A percentile compares a stretch with the other conserved stretches of the same genome.
phyloP scores from a whole-genome alignment of 1,140 invertebrate genomes.

The Adoxophyes honmai region DNA sequence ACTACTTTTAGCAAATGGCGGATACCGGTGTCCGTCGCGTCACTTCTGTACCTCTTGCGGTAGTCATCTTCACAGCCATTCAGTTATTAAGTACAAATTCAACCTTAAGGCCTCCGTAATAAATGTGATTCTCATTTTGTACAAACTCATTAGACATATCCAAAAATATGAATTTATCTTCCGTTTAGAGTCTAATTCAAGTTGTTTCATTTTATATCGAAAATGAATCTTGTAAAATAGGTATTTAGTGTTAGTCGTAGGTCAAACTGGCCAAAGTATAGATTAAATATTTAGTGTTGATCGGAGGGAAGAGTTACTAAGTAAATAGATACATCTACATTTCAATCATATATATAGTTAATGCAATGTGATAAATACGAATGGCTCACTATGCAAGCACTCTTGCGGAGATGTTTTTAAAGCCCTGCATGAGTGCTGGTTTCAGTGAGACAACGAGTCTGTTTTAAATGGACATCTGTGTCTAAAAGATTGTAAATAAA shows the following conservation, averaged over 20 bases:
- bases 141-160: constrained; percentile 43
- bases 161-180: constrained; percentile 26
- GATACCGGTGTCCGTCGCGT: constrained; percentile 27
- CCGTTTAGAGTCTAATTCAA: background rate
- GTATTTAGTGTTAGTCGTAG: constrained; percentile 25
- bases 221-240: constrained; percentile 3
- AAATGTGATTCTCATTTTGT: constrained; percentile 29
- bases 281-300: constrained; percentile 19
- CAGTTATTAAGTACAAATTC: constrained; percentile 33
- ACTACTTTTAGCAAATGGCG: constrained; percentile 25
- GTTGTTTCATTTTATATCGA: constrained; percentile 1
- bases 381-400: background rate
- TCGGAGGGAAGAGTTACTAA: constrained; percentile 3
- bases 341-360: constrained; percentile 5
- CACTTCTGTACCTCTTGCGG: constrained; percentile 35
- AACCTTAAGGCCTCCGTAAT: constrained; percentile 23
- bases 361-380: constrained; percentile 23
- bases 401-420: no score
- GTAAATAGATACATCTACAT: background rate
- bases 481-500: constrained; percentile 9
- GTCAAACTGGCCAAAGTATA: constrained; percentile 36
- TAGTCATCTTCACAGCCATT: constrained; percentile 26
- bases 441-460: background rate
- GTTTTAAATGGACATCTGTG: background rate
- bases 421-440: background rate